A percentile compares a stretch with the other conserved stretches of the same genome.
phyloP scores from a whole-genome alignment of 1,140 invertebrate genomes.

The Drosophila bocki region DNA sequence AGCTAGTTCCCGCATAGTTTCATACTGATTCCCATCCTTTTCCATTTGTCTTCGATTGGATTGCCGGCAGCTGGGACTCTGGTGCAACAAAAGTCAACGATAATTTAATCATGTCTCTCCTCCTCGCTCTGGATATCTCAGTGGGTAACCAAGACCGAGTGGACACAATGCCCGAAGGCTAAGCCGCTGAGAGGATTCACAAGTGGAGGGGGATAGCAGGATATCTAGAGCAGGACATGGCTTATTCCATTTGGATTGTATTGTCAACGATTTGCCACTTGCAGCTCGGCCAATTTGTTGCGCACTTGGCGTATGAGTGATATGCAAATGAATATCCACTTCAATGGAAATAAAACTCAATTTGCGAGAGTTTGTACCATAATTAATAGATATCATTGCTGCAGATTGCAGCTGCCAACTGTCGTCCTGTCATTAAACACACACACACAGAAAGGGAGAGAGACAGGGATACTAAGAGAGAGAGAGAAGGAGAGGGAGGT shows the following conservation, averaged over 20 bases:
- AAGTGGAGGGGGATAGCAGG: not conserved
- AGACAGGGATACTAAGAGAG: not conserved
- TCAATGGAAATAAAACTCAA: constrained; percentile 48
- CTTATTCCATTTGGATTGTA: constrained; percentile 37
- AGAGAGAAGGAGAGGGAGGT: not conserved
- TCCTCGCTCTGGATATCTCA: constrained; percentile 13
- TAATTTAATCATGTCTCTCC: constrained; percentile 49
- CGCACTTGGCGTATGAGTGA: constrained; percentile 50
- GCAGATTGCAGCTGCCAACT: constrained; percentile 37
- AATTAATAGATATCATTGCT: constrained; percentile 57
- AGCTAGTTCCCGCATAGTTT: not conserved
- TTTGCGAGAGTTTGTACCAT: constrained; percentile 44
- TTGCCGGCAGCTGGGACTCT: constrained; percentile 16
- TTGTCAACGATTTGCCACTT: constrained; percentile 48
- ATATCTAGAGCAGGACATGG: not conserved
- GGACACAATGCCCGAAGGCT: constrained; percentile 41
- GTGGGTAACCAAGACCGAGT: constrained; percentile 13
- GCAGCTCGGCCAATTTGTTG: constrained; percentile 35
- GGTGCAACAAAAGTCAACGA: constrained; percentile 51
- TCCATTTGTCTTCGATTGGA: constrained; percentile 41
- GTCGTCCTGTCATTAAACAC: constrained; percentile 30
- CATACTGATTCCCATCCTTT: constrained; percentile 6
- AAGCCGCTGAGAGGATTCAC: constrained; percentile 27
- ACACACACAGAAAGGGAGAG: not conserved
- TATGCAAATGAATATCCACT: constrained; percentile 51